These are phyloP conservation scores for Brienomyrus brachyistius DNA, from an alignment of 2,113 vertebrate species.

Conservation along the genomic window DNA sequence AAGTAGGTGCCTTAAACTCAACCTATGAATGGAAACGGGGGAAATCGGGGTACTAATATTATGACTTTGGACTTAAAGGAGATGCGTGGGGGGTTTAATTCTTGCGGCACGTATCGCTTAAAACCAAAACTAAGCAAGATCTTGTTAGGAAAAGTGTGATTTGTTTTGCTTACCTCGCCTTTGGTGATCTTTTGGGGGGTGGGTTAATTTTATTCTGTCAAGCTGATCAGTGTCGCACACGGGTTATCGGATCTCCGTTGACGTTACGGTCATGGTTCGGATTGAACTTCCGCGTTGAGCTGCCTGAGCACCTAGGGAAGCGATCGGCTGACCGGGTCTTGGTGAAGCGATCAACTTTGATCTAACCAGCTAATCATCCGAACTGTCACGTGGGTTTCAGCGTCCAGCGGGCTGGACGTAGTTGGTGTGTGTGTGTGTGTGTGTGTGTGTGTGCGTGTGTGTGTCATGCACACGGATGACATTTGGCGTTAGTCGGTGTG, in stretches of 20 bases:
- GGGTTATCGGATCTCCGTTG: not conserved
- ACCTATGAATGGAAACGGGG: not conserved
- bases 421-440: not conserved
- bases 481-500: not conserved
- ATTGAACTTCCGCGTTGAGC: not conserved
- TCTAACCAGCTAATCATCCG: not conserved
- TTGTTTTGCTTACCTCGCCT: not conserved
- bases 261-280: not conserved
- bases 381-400: not conserved
- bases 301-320: not conserved
- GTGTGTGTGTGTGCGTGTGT: not conserved
- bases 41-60: not conserved
- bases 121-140: not conserved
- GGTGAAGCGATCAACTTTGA: not conserved
- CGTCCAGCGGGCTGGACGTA: not conserved
- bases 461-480: not conserved
- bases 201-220: not conserved
- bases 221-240: not conserved
- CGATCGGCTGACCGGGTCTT: not conserved
- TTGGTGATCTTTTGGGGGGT: not conserved
- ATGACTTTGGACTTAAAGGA: not conserved
- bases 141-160: not conserved
- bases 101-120: not conserved
- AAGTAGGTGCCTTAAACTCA: constrained; percentile 48
- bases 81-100: not conserved